These are phyloP conservation scores for Corapipo altera DNA, from an alignment of 2,113 vertebrate genomes.

Conservation along the genomic window DNA sequence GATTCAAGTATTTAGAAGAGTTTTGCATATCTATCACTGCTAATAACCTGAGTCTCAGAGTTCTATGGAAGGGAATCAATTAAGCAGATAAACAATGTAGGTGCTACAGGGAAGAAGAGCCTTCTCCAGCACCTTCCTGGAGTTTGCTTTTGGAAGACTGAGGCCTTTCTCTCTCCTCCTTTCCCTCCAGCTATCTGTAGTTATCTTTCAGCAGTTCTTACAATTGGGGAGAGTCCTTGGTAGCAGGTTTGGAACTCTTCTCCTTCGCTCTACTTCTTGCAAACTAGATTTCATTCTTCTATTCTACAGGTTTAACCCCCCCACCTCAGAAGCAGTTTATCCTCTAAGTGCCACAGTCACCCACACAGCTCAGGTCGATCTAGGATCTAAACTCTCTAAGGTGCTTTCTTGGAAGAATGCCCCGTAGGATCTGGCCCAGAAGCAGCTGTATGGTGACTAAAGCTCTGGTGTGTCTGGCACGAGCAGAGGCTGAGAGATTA, in stretches of 20 bases:
- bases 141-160: neutral
- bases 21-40: neutral
- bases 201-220: neutral
- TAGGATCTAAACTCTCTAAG: neutral
- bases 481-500: neutral
- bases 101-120: neutral
- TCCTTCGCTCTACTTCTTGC: neutral
- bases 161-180: neutral
- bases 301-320: neutral
- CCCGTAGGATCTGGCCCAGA: rapidly evolving
- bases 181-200: neutral
- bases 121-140: neutral
- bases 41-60: neutral
- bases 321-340: neutral
- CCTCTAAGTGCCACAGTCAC: neutral
- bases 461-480: rapidly evolving
- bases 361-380: rapidly evolving
- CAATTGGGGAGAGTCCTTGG: neutral
- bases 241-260: neutral
- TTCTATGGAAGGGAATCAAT: neutral
- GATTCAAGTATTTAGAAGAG: slow-evolving; percentile 5
- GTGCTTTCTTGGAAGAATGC: neutral
- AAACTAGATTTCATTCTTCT: neutral
- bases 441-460: neutral
- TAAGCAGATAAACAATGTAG: neutral